Evolutionary conservation across 2,797 vertebrate species (phyloP).

Genomic region (Trachops cirrhosus): DNA sequence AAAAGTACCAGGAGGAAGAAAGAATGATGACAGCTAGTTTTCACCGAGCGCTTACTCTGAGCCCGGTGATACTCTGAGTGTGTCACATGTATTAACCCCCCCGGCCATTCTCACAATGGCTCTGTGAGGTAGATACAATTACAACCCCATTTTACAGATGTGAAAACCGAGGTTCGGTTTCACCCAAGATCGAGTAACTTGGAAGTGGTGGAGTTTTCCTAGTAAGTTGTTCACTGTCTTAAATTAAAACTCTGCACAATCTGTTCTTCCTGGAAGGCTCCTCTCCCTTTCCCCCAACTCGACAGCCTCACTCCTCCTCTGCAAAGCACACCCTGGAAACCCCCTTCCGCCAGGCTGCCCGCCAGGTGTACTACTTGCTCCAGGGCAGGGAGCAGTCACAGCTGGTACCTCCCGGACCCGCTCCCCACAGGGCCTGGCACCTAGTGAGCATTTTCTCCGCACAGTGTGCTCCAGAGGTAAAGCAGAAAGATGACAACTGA

Average conservation of each 20-base stretch:
- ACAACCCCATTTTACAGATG: not conserved
- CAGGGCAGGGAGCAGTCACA: not conserved
- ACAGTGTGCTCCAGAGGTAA: not conserved
- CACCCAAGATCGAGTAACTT: fast-evolving
- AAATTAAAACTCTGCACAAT: not conserved
- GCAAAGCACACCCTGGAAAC: not conserved
- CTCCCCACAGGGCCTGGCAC: not conserved
- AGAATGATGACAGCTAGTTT: not conserved
- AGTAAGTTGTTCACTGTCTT: not conserved
- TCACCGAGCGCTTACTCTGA: not conserved
- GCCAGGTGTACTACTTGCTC: not conserved
- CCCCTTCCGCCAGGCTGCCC: too few species aligned
- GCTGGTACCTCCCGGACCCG: fast-evolving
- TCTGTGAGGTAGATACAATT: fast-evolving
- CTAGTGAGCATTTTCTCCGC: fast-evolving
- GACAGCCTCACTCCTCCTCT: not conserved
- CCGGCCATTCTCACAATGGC: not conserved
- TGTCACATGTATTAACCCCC: too few species aligned
- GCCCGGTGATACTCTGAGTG: not conserved
- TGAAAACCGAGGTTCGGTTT: not conserved
- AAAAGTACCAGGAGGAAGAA: not conserved
- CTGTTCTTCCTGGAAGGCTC: not conserved
- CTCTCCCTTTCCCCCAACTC: not conserved
- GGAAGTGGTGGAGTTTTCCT: not conserved
- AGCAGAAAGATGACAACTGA: not conserved